Conservation (phyloP, 1,140 invertebrate genomes). For the Zaprionus taronus region DNA sequence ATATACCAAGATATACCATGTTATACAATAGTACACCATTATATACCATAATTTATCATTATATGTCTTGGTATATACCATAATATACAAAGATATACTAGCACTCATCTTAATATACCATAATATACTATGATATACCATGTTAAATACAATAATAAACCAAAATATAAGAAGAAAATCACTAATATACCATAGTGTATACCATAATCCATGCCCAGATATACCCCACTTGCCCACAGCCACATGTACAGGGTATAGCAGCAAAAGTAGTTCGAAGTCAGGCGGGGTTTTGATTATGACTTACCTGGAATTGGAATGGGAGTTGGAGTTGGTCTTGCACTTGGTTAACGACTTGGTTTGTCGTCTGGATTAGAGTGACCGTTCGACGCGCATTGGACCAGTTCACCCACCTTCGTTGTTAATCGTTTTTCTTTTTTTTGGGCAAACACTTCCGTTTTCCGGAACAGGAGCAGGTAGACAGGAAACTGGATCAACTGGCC, state of each 20-base stretch:
- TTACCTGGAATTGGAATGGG: not conserved
- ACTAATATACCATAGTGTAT: too few relatives aligned
- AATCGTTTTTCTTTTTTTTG: not conserved
- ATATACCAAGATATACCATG: too few relatives aligned
- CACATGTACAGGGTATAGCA: not conserved
- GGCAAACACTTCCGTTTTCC: conserved; percentile 48
- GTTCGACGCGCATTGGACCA: conserved; percentile 30
- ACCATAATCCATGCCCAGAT: too few relatives aligned
- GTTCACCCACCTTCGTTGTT: conserved; percentile 37
- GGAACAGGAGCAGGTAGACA: conserved; percentile 17
- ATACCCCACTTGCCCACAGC: not conserved
- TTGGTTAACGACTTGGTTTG: conserved; percentile 26
- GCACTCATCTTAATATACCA: too few relatives aligned
- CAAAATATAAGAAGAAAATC: too few relatives aligned
- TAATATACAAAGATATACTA: too few relatives aligned
- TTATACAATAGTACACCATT: too few relatives aligned
- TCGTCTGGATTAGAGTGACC: conserved; percentile 49
- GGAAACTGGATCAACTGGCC: conserved; percentile 25
- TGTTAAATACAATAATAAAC: too few relatives aligned
- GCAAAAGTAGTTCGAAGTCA: conserved; percentile 16
- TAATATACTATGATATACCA: too few relatives aligned
- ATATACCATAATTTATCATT: too few relatives aligned
- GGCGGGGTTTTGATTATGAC: not conserved
- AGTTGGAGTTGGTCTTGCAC: conserved; percentile 21
- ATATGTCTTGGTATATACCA: too few relatives aligned